Conservation (phyloP, 2,888 invertebrate genomes). For the Caenorhabditis becei region DNA sequence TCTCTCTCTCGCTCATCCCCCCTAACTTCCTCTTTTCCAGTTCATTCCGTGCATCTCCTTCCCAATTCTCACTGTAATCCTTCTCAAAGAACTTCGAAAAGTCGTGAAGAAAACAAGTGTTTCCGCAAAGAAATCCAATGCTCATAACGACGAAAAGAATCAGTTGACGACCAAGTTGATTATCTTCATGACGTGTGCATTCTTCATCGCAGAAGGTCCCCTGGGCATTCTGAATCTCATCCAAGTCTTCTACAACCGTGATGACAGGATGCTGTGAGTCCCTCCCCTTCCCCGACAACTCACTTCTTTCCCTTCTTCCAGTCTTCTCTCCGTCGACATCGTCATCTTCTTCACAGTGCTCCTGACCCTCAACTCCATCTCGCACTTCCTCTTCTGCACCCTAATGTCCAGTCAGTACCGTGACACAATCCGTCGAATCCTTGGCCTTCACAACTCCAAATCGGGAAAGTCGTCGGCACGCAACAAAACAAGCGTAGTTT, state of each 20-base stretch:
- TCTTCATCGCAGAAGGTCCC: conserved; percentile 31
- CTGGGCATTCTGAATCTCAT: conserved; percentile 20
- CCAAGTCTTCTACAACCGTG: conserved; percentile 10
- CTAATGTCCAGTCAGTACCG: conserved; percentile 38
- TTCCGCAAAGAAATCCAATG: not conserved
- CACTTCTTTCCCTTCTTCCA: conserved; percentile 1
- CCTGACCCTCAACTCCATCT: conserved; percentile 34
- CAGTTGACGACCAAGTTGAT: conserved; percentile 30
- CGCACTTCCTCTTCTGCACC: conserved; percentile 22
- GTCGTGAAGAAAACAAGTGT: not conserved
- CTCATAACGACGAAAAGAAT: conserved; percentile 9
- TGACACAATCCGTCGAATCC: conserved; percentile 21
- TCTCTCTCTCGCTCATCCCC: not conserved
- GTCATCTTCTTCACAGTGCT: conserved; percentile 33
- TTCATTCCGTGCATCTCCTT: conserved; percentile 30
- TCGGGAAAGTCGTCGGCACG: not conserved
- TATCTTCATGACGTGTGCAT: conserved; percentile 13
- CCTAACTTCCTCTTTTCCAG: conserved; percentile 6
- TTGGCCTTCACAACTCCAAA: conserved; percentile 21
- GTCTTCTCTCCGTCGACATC: conserved; percentile 30
- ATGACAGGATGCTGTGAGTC: conserved; percentile 9
- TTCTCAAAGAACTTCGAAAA: conserved; percentile 17
- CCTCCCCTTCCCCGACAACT: not conserved
- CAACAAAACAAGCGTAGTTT: conserved; percentile 26
- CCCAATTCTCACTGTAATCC: conserved; percentile 7